phyloP scores from a whole-genome alignment of 30 jellyfish, hydroid and myxozoan species.

The Clytia hemisphaerica region DNA sequence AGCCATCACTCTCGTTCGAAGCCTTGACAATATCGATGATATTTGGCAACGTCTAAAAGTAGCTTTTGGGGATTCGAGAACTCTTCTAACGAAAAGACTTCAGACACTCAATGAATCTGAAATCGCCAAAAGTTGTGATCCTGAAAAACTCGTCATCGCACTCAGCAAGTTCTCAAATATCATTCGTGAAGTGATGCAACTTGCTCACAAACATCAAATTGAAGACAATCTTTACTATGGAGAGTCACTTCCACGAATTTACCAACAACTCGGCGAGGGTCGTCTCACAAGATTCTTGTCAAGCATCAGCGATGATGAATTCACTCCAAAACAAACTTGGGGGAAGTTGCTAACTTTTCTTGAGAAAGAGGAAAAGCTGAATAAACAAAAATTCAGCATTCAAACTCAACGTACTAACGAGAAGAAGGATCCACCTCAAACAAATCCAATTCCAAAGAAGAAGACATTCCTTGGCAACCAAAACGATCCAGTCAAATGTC shows the following conservation, averaged over 20 bases:
- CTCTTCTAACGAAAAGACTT: no score
- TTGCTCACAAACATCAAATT: not conserved
- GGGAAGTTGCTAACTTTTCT: not conserved
- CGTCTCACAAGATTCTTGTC: slow-evolving; percentile 7
- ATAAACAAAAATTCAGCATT: no score
- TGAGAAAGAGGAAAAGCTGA: not conserved
- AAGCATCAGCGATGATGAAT: slow-evolving; percentile 1
- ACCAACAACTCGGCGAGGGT: not conserved
- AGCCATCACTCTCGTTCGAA: not conserved
- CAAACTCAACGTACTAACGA: no score
- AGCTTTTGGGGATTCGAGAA: no score
- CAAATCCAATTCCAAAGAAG: no score
- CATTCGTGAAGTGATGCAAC: no score
- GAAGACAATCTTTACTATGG: not conserved
- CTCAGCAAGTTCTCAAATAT: not conserved
- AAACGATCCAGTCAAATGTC: no score
- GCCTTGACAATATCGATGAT: not conserved
- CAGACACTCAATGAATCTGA: no score
- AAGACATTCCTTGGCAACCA: no score
- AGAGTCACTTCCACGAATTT: slow-evolving; percentile 1
- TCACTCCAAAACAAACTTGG: slow-evolving; percentile 7
- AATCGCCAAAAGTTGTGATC: not conserved
- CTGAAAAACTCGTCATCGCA: not conserved
- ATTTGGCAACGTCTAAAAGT: no score
- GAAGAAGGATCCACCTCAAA: no score